Percentiles rank a stretch among this genome's conserved stretches.
Evolutionary conservation across 2,113 vertebrate genomes (phyloP).

Genomic region (Notothenia coriiceps): DNA sequence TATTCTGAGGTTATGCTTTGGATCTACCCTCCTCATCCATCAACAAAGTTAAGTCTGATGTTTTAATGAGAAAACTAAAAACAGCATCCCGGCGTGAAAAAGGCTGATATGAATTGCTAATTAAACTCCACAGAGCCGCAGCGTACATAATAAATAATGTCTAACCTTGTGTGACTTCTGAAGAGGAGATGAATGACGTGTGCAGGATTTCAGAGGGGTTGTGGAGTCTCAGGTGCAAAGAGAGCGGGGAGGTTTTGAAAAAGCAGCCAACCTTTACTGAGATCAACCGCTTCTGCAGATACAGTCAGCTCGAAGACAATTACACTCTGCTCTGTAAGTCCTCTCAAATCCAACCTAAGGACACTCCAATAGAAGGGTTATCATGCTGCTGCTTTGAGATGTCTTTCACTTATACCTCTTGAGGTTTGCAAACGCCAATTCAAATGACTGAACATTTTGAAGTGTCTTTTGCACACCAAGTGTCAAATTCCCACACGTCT

Average conservation of each 20-base stretch:
- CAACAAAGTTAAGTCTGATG: constrained; percentile 4
- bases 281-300: neutral
- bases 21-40: neutral
- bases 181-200: constrained; percentile 38
- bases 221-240: neutral
- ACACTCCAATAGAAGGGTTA: neutral
- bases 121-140: constrained; percentile 16
- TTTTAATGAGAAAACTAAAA: constrained; percentile 12
- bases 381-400: neutral
- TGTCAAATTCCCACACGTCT: neutral
- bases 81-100: constrained; percentile 9
- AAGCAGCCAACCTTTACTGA: constrained; percentile 17
- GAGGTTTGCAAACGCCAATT: constrained; percentile 17
- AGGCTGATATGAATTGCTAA: constrained; percentile 53
- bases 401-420: neutral
- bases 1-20: neutral
- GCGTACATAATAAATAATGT: constrained; percentile 37
- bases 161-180: constrained; percentile 55
- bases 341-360: neutral
- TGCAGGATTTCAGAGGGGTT: constrained; percentile 16
- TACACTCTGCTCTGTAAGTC: too few relatives aligned
- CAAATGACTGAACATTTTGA: constrained; percentile 22
- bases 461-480: neutral
- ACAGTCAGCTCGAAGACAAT: neutral
- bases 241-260: neutral